phyloP scores from a whole-genome alignment of 2,888 invertebrate genomes.

The Pollenia griseotomentosa region DNA sequence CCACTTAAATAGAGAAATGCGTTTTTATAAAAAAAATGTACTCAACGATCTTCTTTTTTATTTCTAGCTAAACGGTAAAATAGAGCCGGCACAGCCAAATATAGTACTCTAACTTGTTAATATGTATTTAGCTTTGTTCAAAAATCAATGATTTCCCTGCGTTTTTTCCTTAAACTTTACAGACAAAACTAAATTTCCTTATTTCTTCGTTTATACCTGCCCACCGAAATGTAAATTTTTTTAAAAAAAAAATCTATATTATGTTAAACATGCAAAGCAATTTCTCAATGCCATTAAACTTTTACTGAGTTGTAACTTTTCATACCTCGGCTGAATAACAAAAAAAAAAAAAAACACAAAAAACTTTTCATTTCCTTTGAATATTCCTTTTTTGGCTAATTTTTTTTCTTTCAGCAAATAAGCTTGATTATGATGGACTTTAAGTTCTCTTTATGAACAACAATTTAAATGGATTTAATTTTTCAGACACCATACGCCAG shows the following conservation, averaged over 20 bases:
- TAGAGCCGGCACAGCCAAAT: too few relatives aligned
- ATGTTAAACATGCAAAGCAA: constrained; percentile 68
- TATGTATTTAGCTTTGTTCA: too few relatives aligned
- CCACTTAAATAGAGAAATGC: too few relatives aligned
- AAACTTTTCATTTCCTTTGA: constrained; percentile 46
- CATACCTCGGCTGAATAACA: background rate
- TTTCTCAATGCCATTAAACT: constrained; percentile 72
- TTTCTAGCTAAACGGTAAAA: too few relatives aligned
- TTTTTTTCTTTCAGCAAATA: constrained; percentile 1
- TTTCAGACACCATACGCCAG: constrained; percentile 55
- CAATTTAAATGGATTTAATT: constrained; percentile 21
- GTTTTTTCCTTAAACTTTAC: too few relatives aligned
- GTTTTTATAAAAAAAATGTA: too few relatives aligned
- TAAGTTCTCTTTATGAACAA: constrained; percentile 13
- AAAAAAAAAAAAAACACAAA: background rate
- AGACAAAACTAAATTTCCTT: background rate
- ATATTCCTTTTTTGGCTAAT: background rate
- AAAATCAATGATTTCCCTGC: too few relatives aligned
- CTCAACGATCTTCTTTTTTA: too few relatives aligned
- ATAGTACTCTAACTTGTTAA: too few relatives aligned
- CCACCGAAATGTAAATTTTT: background rate
- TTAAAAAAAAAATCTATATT: constrained; percentile 31
- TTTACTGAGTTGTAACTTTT: constrained; percentile 59
- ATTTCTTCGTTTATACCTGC: background rate
- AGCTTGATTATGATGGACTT: constrained; percentile 50